Conservation (phyloP, 2,888 invertebrate genomes). For the Melikaiella ostensackeni region DNA sequence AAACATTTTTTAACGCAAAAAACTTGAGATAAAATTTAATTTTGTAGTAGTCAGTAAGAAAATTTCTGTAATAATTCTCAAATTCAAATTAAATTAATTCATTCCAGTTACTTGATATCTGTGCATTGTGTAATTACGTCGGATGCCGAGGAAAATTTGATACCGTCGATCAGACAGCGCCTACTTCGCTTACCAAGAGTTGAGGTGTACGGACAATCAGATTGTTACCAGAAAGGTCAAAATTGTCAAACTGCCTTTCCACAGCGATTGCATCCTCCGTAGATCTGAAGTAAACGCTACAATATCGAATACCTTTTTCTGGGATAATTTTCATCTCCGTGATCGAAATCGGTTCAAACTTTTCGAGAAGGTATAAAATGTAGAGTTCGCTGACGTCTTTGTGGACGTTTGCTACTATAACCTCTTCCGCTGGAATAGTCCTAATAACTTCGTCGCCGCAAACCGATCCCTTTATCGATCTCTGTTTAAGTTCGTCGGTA, state of each 20-base stretch:
- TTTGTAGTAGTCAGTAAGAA: no score
- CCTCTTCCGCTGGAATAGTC: slow-evolving; percentile 56
- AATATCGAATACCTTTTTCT: slow-evolving; percentile 59
- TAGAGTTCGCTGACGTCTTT: slow-evolving; percentile 56
- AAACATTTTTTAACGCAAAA: background rate
- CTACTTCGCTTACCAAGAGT: slow-evolving; percentile 47
- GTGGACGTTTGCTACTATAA: slow-evolving; percentile 69
- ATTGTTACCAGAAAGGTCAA: slow-evolving; percentile 52
- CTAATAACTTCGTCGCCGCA: slow-evolving; percentile 11
- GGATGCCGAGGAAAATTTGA: background rate
- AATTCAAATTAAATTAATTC: background rate
- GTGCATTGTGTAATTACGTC: background rate
- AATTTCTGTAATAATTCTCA: background rate
- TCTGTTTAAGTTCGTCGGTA: slow-evolving; percentile 2
- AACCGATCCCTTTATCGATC: slow-evolving; percentile 15
- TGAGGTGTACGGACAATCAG: slow-evolving; percentile 62
- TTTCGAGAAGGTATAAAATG: slow-evolving; percentile 66
- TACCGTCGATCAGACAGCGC: background rate
- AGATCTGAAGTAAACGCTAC: slow-evolving; percentile 65
- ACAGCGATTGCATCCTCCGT: slow-evolving; percentile 54
- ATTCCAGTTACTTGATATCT: background rate
- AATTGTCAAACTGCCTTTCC: slow-evolving; percentile 61
- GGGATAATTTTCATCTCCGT: slow-evolving; percentile 54
- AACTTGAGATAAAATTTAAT: no score
- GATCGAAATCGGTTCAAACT: slow-evolving; percentile 63